Percentiles rank a stretch among this genome's conserved stretches.
Conservation (phyloP, 2,888 invertebrate species). For the Epinotia nisella region DNA sequence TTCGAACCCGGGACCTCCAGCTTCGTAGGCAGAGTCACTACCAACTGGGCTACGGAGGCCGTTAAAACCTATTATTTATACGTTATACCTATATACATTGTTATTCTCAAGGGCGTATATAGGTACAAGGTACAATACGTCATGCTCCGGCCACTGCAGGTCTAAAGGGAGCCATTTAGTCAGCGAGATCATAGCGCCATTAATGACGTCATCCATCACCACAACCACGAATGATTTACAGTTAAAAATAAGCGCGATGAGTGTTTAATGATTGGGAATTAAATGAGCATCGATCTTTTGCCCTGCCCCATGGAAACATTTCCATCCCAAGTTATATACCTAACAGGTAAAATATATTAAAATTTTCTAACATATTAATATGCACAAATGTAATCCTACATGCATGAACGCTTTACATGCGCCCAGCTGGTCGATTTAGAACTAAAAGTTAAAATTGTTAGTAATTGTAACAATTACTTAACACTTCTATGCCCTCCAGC, state of each 20-base stretch:
- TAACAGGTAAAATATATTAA: too few species aligned
- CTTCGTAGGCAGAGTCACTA: too few species aligned
- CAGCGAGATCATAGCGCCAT: slow-evolving; percentile 25
- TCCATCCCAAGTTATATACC: too few species aligned
- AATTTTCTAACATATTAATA: neutral
- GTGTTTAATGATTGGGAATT: slow-evolving; percentile 13
- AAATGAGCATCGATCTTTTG: neutral
- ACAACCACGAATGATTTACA: slow-evolving; percentile 15
- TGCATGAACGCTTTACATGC: too few species aligned
- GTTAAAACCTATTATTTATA: too few species aligned
- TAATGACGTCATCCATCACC: slow-evolving; percentile 43
- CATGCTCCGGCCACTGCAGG: slow-evolving; percentile 1
- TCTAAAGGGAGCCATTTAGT: slow-evolving; percentile 39
- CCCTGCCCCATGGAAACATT: neutral
- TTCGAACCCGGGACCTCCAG: too few species aligned
- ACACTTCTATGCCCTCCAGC: too few species aligned
- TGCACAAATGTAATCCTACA: too few species aligned
- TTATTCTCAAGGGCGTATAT: neutral
- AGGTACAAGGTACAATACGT: neutral
- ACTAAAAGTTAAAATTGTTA: too few species aligned
- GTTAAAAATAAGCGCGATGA: slow-evolving; percentile 12
- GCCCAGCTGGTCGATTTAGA: too few species aligned
- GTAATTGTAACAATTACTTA: too few species aligned
- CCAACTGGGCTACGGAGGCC: too few species aligned
- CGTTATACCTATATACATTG: neutral